Conservation (phyloP, 2,797 vertebrate genomes). For the Vespertilio murinus region DNA sequence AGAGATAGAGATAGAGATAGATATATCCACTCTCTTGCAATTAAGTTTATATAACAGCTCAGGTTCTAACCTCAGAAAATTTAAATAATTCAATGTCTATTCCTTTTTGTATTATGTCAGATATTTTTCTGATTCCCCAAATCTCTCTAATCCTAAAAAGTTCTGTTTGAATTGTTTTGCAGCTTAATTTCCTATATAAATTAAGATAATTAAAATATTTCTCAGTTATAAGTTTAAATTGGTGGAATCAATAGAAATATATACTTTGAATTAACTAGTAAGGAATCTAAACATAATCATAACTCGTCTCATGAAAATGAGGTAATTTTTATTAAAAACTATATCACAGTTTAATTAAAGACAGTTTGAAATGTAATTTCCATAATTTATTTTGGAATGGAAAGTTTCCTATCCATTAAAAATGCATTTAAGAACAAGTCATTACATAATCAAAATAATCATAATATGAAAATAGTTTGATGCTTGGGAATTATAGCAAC, state of each 20-base stretch:
- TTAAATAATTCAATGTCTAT: neutral
- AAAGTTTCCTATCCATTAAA: conserved; percentile 43
- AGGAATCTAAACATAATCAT: neutral
- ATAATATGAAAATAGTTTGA: conserved; percentile 13
- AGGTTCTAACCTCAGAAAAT: neutral
- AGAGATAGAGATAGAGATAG: too few species aligned
- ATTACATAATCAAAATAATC: conserved; percentile 55
- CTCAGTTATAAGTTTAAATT: conserved; percentile 3
- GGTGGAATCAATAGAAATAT: neutral
- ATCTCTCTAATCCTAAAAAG: conserved; percentile 2
- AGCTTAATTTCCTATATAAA: neutral
- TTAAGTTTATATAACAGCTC: neutral
- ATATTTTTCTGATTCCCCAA: neutral
- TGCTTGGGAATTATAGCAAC: neutral
- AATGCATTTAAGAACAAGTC: conserved; percentile 37
- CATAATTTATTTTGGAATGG: neutral
- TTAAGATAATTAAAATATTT: neutral
- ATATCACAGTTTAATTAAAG: neutral
- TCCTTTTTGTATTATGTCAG: neutral
- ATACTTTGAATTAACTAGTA: neutral
- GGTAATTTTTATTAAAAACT: neutral
- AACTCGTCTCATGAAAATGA: conserved; percentile 4
- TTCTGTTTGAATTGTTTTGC: conserved; percentile 2
- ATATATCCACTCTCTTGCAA: neutral
- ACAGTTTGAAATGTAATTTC: conserved; percentile 6